phyloP scores from a whole-genome alignment of 2,888 invertebrate genomes.

The Automeris io region DNA sequence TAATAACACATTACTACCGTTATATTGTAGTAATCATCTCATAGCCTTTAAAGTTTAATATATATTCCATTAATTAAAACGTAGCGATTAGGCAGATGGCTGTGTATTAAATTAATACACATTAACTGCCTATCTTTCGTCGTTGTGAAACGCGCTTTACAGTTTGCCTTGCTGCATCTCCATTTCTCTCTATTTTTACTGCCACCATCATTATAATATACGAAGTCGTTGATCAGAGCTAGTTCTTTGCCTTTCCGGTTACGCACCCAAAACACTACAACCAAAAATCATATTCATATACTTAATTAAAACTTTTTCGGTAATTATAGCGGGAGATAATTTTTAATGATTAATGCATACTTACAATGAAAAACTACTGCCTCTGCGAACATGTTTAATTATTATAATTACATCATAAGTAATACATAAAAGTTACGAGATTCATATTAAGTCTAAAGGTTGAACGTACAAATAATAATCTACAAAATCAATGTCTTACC shows the following conservation, averaged over 20 bases:
- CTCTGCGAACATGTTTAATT: too few species aligned
- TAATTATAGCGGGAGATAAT: too few species aligned
- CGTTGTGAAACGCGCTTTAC: slow-evolving; percentile 1
- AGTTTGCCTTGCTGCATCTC: slow-evolving; percentile 5
- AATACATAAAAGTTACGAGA: background rate
- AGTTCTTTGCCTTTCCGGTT: slow-evolving; percentile 1
- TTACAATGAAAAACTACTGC: too few species aligned
- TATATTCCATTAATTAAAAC: slow-evolving; percentile 1
- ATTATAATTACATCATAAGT: background rate
- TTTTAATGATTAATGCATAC: too few species aligned
- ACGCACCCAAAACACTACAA: slow-evolving; percentile 1
- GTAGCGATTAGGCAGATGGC: background rate
- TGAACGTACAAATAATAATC: too few species aligned
- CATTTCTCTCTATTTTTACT: slow-evolving; percentile 5
- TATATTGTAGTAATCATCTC: too few species aligned
- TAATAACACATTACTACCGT: too few species aligned
- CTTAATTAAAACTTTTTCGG: too few species aligned
- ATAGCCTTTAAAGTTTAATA: background rate
- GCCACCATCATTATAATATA: background rate
- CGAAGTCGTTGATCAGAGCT: background rate
- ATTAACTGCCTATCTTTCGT: background rate
- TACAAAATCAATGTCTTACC: too few species aligned
- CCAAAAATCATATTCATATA: background rate
- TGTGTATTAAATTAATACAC: background rate
- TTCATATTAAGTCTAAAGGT: too few species aligned